phyloP scores from a whole-genome alignment of 1,140 invertebrate species.

The Drosophila hydei region DNA sequence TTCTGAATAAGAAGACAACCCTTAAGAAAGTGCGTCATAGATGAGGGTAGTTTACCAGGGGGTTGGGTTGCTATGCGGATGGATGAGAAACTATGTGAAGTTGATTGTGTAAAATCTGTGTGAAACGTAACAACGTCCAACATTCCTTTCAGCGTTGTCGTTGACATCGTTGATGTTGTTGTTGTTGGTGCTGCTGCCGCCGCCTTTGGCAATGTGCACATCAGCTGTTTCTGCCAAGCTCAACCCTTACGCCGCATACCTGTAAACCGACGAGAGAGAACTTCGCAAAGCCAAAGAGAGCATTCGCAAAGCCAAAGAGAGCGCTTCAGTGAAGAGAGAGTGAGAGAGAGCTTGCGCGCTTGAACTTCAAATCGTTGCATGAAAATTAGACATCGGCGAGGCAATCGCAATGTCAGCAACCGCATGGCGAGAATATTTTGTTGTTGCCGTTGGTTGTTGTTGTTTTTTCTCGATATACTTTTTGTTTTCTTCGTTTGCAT shows the following conservation, averaged over 20 bases:
- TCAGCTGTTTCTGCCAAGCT: constrained; percentile 62
- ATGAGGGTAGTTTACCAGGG: constrained; percentile 39
- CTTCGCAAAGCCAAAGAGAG: constrained; percentile 34
- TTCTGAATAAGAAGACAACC: constrained; percentile 35
- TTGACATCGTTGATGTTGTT: constrained; percentile 12
- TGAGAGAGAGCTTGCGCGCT: constrained; percentile 67
- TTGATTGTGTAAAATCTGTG: constrained; percentile 37
- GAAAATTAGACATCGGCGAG: constrained; percentile 33
- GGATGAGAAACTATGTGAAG: constrained; percentile 4
- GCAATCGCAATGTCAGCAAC: constrained; percentile 51
- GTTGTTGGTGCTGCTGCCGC: constrained; percentile 23
- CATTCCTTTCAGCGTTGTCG: constrained; percentile 20
- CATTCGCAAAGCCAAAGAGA: constrained; percentile 41
- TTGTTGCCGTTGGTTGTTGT: constrained; percentile 9
- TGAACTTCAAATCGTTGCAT: constrained; percentile 76
- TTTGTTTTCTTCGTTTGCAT: constrained; percentile 42
- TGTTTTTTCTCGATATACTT: constrained; percentile 13
- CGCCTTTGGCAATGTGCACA: constrained; percentile 43
- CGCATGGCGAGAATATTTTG: constrained; percentile 37
- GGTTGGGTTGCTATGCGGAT: constrained; percentile 47
- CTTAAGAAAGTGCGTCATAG: constrained; percentile 47
- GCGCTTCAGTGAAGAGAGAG: constrained; percentile 20
- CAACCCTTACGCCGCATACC: constrained; percentile 50
- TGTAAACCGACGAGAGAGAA: constrained; percentile 21
- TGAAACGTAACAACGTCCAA: constrained; percentile 30